Base-by-base conservation (phyloP, 1,140 invertebrate species). In the Nebria ingens region DNA sequence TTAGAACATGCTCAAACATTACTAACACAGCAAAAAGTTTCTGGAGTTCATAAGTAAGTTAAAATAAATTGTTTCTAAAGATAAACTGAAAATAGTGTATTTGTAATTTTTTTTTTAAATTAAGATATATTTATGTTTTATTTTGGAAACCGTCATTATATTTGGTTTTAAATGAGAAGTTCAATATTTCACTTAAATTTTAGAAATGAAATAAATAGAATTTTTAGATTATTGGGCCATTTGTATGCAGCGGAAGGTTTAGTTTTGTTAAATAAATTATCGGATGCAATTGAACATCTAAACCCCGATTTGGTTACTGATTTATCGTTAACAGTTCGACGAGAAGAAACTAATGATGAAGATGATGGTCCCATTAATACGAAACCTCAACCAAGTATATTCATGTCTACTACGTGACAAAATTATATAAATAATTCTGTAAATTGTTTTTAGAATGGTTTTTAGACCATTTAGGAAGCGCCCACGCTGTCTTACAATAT, bases 161-260 rank as follows among this genome's bases (percentile, higher is more conserved):
- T 51, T 53, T 1, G 17, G 20, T 13, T 55, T 42, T 22, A 22
- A n/a, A n/a, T 52, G 29, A 55, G 6, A n/a, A n/a, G n/a, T n/a
- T 11, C 42, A 52, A 22, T 29, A 25, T 20, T 38, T 52, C 38
- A 54, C 4, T 19, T 38, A 9, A 50, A 20, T 15, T 51, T 19
- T 53, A 23, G 19, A 15, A 45, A 45, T 49, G 56, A n/a, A n/a
- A n/a, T n/a, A n/a, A n/a, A n/a, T n/a, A n/a, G n/a, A n/a, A n/a
- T n/a, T n/a, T n/a, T 63, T 66, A 90, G 87, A 69, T 82, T 93
- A 57, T 74, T 95, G 57, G 90, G 83, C 0, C 86, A 93, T 70
- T 79, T 96, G 59, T 96, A 96, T 70, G 85, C 87, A 17, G 91
- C 89, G 0, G 93, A 97, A 71, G 85, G 91, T 40, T 71, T 91